Evolutionary conservation across 2,888 invertebrate genomes (phyloP).

Genomic region (Drosophila robusta): DNA sequence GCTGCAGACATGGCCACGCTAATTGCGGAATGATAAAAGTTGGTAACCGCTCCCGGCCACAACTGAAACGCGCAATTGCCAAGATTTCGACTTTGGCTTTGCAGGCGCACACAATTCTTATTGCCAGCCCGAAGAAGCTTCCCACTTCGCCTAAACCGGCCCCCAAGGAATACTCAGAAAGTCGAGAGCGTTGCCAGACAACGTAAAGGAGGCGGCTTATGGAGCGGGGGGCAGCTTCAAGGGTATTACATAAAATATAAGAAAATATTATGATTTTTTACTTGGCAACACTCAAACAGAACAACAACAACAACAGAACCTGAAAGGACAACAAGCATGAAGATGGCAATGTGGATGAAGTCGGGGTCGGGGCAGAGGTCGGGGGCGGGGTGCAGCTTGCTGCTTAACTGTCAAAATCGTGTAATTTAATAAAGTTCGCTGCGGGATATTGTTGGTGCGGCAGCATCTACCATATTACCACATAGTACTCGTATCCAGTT

Average conservation of each 20-base stretch:
- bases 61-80: conserved; percentile 54
- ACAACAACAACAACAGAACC: conserved; percentile 12
- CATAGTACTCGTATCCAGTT: conserved; percentile 31
- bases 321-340: conserved; percentile 5
- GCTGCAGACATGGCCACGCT: conserved; percentile 70
- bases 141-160: conserved; percentile 75
- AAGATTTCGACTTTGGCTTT: conserved; percentile 54
- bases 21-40: conserved; percentile 79
- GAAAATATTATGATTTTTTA: conserved; percentile 74
- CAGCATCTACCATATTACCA: conserved; percentile 33
- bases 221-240: conserved; percentile 46
- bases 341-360: conserved; percentile 23
- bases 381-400: conserved; percentile 26
- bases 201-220: conserved; percentile 29
- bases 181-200: conserved; percentile 59
- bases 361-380: background rate
- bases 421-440: conserved; percentile 85
- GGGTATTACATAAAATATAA: conserved; percentile 73
- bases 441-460: conserved; percentile 82
- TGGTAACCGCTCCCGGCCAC: conserved; percentile 48
- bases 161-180: conserved; percentile 66
- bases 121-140: conserved; percentile 36
- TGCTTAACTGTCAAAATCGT: conserved; percentile 84
- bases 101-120: conserved; percentile 13
- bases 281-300: conserved; percentile 43